Conservation (phyloP, 2,797 vertebrate genomes). For the Lagorchestes hirsutus region DNA sequence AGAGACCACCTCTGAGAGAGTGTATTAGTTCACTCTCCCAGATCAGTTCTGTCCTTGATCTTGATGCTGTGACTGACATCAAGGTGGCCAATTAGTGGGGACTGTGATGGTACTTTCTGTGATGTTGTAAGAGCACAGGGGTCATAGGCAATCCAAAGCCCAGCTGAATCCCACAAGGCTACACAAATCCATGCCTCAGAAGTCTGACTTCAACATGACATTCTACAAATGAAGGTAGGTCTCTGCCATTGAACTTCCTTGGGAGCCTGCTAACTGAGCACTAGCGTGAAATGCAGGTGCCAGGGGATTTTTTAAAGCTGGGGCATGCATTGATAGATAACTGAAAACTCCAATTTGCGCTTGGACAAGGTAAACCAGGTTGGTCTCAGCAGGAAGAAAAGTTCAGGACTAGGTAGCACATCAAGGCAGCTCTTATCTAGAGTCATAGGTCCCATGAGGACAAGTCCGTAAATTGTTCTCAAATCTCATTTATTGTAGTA, state of each 20-base stretch:
- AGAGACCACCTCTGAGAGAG: slow-evolving; percentile 79
- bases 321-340: slow-evolving; percentile 69
- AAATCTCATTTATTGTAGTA: not conserved
- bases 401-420: slow-evolving; percentile 46
- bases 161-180: slow-evolving; percentile 75
- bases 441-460: slow-evolving; percentile 6
- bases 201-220: slow-evolving; percentile 80
- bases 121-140: slow-evolving; percentile 77
- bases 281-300: slow-evolving; percentile 66
- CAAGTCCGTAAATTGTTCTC: slow-evolving; percentile 8
- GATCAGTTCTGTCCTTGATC: slow-evolving; percentile 78
- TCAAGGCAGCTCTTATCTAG: slow-evolving; percentile 24
- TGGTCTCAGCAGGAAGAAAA: slow-evolving; percentile 74
- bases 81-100: slow-evolving; percentile 82
- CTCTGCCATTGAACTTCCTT: slow-evolving; percentile 80
- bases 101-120: slow-evolving; percentile 79
- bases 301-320: slow-evolving; percentile 74
- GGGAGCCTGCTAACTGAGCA: slow-evolving; percentile 65
- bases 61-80: slow-evolving; percentile 81
- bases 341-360: slow-evolving; percentile 58
- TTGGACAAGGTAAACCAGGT: slow-evolving; percentile 64
- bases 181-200: slow-evolving; percentile 78
- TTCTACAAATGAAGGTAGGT: slow-evolving; percentile 75
- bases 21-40: slow-evolving; percentile 80
- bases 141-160: slow-evolving; percentile 76